Evolutionary conservation across 2,113 vertebrate genomes (phyloP).

Genomic region (Mormyrus lacerda): DNA sequence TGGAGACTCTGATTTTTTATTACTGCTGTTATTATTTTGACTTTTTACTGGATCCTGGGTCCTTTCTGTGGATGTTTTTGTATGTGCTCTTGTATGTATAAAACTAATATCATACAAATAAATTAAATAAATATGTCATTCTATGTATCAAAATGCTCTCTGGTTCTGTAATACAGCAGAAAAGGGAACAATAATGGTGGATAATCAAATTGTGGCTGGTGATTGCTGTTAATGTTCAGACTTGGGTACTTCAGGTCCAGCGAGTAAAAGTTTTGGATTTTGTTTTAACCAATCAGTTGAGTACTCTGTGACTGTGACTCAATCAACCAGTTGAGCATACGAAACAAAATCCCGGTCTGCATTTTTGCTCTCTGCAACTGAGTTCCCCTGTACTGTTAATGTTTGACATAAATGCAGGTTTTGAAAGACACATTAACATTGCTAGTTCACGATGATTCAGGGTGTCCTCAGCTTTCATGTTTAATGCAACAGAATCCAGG

Average conservation of each 20-base stretch:
- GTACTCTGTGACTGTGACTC: no score
- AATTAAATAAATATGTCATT: neutral
- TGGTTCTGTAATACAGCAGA: neutral
- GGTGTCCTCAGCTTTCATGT: neutral
- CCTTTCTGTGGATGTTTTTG: neutral
- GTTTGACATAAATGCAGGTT: neutral
- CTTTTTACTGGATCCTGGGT: neutral
- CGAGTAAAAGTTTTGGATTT: no score
- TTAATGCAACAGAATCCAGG: neutral
- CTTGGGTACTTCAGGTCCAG: no score
- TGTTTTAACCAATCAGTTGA: no score
- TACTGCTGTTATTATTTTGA: neutral
- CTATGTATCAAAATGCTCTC: neutral
- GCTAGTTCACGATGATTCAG: neutral
- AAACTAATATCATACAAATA: neutral
- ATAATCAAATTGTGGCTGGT: neutral
- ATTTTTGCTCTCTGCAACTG: no score
- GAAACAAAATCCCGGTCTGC: no score
- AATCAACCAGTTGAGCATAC: no score
- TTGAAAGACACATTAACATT: neutral
- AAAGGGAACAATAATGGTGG: neutral
- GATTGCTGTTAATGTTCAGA: neutral
- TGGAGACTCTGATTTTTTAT: constrained; percentile 69
- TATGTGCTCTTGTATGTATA: neutral
- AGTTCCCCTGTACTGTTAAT: neutral